These are phyloP conservation scores for Virgularia gustaviana DNA, from an alignment of 92 coral and sea anemone species.

Conservation along the genomic window DNA sequence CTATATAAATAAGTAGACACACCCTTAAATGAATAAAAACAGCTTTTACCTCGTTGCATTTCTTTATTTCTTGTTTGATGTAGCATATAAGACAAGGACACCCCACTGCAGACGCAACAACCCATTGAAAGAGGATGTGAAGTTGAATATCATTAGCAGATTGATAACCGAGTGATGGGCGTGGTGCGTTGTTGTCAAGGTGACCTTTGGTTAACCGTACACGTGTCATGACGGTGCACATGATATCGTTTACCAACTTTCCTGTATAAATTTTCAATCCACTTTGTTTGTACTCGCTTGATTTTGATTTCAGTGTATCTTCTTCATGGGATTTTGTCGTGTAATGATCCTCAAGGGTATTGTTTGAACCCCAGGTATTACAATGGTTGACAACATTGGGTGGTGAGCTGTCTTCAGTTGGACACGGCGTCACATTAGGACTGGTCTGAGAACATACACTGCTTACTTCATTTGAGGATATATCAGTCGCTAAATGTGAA, in stretches of 20 bases:
- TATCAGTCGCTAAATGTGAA: neutral
- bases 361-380: no score
- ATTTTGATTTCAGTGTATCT: no score
- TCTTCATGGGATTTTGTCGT: no score
- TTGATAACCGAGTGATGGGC: no score
- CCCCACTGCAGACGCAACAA: constrained; percentile 75
- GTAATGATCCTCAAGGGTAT: no score
- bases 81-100: constrained; percentile 68
- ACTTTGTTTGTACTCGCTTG: neutral
- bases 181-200: no score
- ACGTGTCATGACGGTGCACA: neutral
- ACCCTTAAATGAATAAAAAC: neutral
- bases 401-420: no score
- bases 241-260: neutral
- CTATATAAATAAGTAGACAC: neutral
- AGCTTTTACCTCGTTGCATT: neutral
- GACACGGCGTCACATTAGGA: no score
- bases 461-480: neutral
- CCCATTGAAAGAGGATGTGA: constrained; percentile 79
- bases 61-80: constrained; percentile 54
- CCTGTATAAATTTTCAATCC: neutral
- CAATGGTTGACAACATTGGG: no score
- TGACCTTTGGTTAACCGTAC: no score
- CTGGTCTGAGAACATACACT: neutral
- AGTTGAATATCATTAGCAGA: constrained; percentile 54